Evolutionary conservation across 2,797 vertebrate genomes (phyloP).

Genomic region (Acridotheres tristis): DNA sequence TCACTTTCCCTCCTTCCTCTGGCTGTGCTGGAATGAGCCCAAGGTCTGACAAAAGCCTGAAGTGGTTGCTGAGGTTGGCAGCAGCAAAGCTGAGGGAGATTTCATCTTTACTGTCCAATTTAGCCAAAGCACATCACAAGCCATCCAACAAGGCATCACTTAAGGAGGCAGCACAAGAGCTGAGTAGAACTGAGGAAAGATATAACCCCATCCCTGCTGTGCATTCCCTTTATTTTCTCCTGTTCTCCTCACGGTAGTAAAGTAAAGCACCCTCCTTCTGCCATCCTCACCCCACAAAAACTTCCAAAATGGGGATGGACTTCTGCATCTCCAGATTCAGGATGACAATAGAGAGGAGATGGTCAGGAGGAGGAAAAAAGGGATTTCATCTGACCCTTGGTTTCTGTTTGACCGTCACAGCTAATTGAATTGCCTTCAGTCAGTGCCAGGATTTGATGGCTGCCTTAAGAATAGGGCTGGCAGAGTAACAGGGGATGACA

Average conservation of each 20-base stretch:
- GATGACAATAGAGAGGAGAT: background rate
- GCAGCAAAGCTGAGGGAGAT: background rate
- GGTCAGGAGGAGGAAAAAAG: background rate
- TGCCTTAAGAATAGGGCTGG: slow-evolving; percentile 48
- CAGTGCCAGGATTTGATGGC: slow-evolving; percentile 46
- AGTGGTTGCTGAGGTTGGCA: background rate
- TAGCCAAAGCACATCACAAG: background rate
- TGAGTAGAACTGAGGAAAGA: background rate
- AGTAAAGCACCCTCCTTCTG: background rate
- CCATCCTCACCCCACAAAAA: background rate
- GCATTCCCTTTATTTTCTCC: background rate
- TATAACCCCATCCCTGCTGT: background rate
- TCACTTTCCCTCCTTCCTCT: background rate
- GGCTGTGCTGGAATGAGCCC: background rate
- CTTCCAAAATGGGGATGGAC: background rate
- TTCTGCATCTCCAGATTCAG: background rate
- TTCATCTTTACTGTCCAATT: background rate
- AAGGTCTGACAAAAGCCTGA: background rate
- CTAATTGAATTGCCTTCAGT: slow-evolving; percentile 67
- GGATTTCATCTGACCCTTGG: background rate
- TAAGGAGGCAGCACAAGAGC: background rate
- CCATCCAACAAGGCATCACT: background rate
- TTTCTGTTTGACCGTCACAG: slow-evolving; percentile 59
- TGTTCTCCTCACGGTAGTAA: background rate
- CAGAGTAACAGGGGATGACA: slow-evolving; percentile 56